Conservation (phyloP, 2,888 invertebrate species). For the Andrena trimmerana region DNA sequence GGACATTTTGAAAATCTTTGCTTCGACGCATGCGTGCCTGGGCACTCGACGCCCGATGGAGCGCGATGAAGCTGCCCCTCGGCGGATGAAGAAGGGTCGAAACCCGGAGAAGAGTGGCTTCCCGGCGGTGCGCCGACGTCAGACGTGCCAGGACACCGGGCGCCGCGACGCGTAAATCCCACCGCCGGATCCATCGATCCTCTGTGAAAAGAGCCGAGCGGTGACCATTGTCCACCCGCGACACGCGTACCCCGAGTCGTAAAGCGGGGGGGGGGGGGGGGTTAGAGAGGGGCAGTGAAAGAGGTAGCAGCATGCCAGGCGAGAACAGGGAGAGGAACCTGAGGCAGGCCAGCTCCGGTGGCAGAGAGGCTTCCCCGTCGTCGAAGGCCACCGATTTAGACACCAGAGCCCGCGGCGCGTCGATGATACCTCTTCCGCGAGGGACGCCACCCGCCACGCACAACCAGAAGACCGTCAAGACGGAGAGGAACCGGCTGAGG, state of each 20-base stretch:
- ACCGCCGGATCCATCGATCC: neutral
- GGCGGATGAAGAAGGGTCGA: conserved; percentile 55
- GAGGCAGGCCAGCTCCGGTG: conserved; percentile 45
- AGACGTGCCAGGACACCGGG: conserved; percentile 29
- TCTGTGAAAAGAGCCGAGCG: neutral
- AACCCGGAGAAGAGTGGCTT: conserved; percentile 45
- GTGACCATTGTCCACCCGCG: neutral
- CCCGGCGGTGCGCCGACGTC: conserved; percentile 49
- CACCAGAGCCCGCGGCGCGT: conserved; percentile 32
- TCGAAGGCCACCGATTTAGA: conserved; percentile 42
- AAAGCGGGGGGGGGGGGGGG: neutral
- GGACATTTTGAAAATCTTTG: conserved; percentile 81
- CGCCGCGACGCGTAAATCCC: conserved; percentile 47
- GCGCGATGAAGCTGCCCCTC: conserved; percentile 65
- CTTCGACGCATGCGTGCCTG: conserved; percentile 79
- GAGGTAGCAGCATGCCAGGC: conserved; percentile 15
- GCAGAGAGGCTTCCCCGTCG: conserved; percentile 16
- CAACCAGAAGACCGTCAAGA: conserved; percentile 80
- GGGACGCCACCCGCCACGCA: conserved; percentile 42
- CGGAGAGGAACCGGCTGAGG: conserved; percentile 81
- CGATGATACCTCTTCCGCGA: conserved; percentile 77
- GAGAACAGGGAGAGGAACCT: conserved; percentile 17
- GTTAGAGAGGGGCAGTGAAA: neutral
- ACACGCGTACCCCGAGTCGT: neutral
- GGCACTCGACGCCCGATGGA: conserved; percentile 64